Base-by-base conservation (phyloP, 1,140 invertebrate genomes). In the Brachionus asplanchnoidis region DNA sequence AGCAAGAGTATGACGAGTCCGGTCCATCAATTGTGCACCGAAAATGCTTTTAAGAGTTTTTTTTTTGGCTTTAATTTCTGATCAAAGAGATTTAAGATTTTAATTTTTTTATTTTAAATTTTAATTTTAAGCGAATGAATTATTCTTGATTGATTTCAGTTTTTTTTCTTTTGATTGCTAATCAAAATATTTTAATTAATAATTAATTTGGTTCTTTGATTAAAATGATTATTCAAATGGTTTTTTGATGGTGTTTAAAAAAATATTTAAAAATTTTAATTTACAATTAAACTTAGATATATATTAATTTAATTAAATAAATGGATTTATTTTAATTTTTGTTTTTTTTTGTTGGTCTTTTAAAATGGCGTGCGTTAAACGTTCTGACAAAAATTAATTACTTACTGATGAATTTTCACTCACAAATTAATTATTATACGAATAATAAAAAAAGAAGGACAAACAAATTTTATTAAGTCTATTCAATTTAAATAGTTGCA, bases 1-100 rank as follows among this genome's bases (percentile, higher is more conserved):
- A 92, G 86, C 89, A 91, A 86, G 94, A 95, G 88, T 95, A 95
- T 91, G 94, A 95, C 90, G 95, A 97, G 90, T 95, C 94, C 88
- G 95, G 95, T 86, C 95, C 95, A 86, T 94, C 94, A 86, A 96
- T 96, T 89, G 95, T 96, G 85, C 95, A 96, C 93, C 93, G 95
- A 91, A 96, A 96, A 91, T 96, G 95, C 92, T 96, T 96, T 93
- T 96, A 96, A 95, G 87, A 36, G 1, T 20, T 65, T 65, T 7
- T n/a, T 53, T 53, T n/a, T 53, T 53, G 23, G 9, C 14, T 60
- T 11, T 20, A 17, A 56, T 5, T 20, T 9, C 5, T 23, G 8
- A 20, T 20, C 17, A 60, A 20, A 60, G 53, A 60, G 53, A 60
- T 60, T 60, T 23, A 20, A 44, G 9, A 11, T 44, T 73, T 44